Base-by-base conservation (phyloP, 2,888 invertebrate species). In the Alloplasta piceator region DNA sequence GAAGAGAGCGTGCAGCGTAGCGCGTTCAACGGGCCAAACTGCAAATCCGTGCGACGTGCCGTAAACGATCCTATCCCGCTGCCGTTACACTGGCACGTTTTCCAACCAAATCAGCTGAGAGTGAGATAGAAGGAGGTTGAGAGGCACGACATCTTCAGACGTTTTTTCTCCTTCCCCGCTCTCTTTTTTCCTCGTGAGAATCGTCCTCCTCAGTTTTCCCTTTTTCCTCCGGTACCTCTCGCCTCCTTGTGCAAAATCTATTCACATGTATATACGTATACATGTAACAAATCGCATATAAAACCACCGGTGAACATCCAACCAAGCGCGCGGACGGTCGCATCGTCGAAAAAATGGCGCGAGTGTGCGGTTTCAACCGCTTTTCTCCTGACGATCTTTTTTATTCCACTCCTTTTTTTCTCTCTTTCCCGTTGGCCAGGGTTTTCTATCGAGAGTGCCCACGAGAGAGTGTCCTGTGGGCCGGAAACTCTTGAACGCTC, bases 21-120 rank as follows among this genome's bases (percentile, higher is more conserved):
- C 46, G 58, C n/a, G 9, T 48, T 12, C 39, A 12, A 6, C 26
- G 67, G 58, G 50, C 73, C 60, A 70, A 68, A 70, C 64, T 64
- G 68, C 12, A 64, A 70, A 81, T 81, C 50, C 64, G 55, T 38
- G 70, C 48, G 41, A 78, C 68, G 73, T 52, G 68, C 60, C 26
- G 58, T 70, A 71, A 81, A 78, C 66, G 78, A 74, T 77, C 63
- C 14, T 52, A 52, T 12, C 26, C 48, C n/a, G 5, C 48, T n/a
- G 26, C 52, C 26, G 66, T 50, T 67, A 64, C 16, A 50, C 46
- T 74, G 36, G 64, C 52, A 56, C 70, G 73, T 71, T 61, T 67
- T 78, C 60, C 64, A 52, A 66, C 58, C 39, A 60, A 81, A 81
- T 81, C 73, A 55, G 68, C 67, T 58, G 56, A 61, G 67, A 66